phyloP scores from a whole-genome alignment of 2,113 vertebrate species.

The Ciconia stormi region DNA sequence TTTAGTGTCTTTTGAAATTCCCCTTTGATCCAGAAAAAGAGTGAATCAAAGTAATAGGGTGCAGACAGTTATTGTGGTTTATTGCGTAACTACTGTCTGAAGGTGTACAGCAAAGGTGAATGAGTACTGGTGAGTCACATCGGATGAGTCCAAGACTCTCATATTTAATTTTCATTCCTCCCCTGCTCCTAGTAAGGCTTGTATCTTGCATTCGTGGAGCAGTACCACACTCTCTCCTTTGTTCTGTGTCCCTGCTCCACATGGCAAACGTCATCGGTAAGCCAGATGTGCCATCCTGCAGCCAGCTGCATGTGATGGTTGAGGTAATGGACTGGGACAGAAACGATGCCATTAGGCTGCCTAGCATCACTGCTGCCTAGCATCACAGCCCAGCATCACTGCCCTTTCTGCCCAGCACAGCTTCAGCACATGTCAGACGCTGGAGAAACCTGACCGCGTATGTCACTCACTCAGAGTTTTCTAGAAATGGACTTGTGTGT shows the following conservation, averaged over 20 bases:
- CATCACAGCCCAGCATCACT: neutral
- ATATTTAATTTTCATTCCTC: neutral
- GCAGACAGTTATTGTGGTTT: neutral
- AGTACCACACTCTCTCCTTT: neutral
- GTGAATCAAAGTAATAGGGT: neutral
- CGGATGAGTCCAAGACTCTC: neutral
- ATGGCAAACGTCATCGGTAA: rapidly evolving
- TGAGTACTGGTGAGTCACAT: neutral
- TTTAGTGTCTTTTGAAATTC: neutral
- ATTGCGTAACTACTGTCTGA: neutral
- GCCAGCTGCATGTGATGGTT: neutral
- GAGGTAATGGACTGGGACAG: neutral
- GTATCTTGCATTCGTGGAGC: neutral
- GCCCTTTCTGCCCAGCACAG: neutral
- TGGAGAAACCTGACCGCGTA: neutral
- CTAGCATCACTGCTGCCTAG: too few species aligned
- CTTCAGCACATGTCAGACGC: neutral
- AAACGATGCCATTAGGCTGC: neutral
- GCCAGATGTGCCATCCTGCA: neutral
- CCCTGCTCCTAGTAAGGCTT: neutral
- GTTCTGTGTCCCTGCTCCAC: neutral
- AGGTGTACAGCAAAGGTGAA: neutral
- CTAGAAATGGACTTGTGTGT: neutral
- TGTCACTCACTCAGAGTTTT: neutral
- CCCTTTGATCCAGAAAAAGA: neutral